A percentile compares a stretch with the other conserved stretches of the same genome.
phyloP scores from a whole-genome alignment of 1,140 invertebrate genomes.

The Pachyrhynchus sulphureomaculatus region DNA sequence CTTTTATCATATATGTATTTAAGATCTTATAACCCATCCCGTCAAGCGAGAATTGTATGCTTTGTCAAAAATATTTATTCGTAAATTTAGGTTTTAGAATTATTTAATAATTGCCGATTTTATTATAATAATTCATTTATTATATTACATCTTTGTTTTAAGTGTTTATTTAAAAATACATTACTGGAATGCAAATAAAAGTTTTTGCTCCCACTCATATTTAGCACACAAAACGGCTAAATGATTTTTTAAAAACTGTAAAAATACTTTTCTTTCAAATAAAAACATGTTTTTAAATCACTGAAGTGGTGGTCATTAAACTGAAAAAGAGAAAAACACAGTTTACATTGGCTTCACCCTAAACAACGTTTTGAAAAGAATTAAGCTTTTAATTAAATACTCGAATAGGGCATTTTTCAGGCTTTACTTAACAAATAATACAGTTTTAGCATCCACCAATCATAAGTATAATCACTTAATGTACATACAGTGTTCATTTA shows the following conservation, averaged over 20 bases:
- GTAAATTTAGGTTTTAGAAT: no score
- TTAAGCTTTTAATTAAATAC: constrained; percentile 24
- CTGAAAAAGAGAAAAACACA: constrained; percentile 20
- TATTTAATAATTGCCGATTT: no score
- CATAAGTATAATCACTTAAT: not conserved
- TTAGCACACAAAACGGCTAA: constrained; percentile 5
- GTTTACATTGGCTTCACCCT: constrained; percentile 13
- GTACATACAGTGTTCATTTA: no score
- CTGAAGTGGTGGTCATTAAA: constrained; percentile 27
- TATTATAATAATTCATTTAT: no score
- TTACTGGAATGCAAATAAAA: no score
- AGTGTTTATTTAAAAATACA: no score
- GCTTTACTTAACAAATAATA: constrained; percentile 4
- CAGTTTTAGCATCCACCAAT: not conserved
- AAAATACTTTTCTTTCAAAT: constrained; percentile 18
- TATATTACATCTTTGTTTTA: no score
- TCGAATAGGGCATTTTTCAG: constrained; percentile 8
- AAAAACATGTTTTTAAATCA: constrained; percentile 5
- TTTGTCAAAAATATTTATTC: no score
- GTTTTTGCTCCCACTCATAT: no score
- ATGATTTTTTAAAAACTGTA: constrained; percentile 25
- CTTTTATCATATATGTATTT: no score
- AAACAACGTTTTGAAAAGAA: constrained; percentile 17
- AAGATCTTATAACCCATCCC: no score
- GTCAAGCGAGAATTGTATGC: no score